Evolutionary conservation across 2,113 vertebrate species (phyloP), one percentile per base, ranked within the genome.

Genomic region (Epinephelus cyanopodus): DNA sequence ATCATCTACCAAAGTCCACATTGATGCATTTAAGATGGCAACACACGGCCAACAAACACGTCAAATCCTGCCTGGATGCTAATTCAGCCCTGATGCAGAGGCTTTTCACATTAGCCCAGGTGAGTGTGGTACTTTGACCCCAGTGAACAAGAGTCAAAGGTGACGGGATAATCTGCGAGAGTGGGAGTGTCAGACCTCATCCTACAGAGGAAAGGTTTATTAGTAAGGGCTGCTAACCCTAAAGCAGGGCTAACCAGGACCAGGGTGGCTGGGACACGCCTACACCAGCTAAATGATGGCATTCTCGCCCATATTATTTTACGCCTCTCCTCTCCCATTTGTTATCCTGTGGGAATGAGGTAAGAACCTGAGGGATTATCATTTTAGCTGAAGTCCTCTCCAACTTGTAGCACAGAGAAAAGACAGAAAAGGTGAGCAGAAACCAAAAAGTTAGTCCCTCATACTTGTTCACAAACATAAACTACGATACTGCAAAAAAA

Each of bases 261-360:
- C 19, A n/a, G 47, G 74, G 73, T 23, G 68, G 93, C 94, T 93
- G 74, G 74, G 95, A 95, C 94, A 87, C 94, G 94, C 95, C 96
- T 94, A 94, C 78, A 92, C 92, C 90, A 82, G 94, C 95, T 96
- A 96, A 96, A 97, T 95, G 95, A 97, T 96, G 96, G 96, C 96
- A 96, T 97, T 96, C 95, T 95, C 95, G 90, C 96, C 96, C 95
- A 95, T 96, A 95, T 97, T 96, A 98, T 97, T 98, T 98, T 97
- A 99, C 95, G 97, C 96, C 96, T 97, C 97, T 98, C 97, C 97
- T 96, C 96, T 97, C 94, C 96, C 96, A 97, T 99, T 98, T 97
- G 96, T 97, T 97, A 96, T 96, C 95, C 96, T 96, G 96, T 96
- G 96, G 96, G 96, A 97, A 96, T 92, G 94, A 99, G 97, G 99